A percentile compares a stretch with the other conserved stretches of the same genome.
These are phyloP conservation scores for Poecilia picta DNA, from an alignment of 2,797 vertebrate species.

Conservation along the genomic window DNA sequence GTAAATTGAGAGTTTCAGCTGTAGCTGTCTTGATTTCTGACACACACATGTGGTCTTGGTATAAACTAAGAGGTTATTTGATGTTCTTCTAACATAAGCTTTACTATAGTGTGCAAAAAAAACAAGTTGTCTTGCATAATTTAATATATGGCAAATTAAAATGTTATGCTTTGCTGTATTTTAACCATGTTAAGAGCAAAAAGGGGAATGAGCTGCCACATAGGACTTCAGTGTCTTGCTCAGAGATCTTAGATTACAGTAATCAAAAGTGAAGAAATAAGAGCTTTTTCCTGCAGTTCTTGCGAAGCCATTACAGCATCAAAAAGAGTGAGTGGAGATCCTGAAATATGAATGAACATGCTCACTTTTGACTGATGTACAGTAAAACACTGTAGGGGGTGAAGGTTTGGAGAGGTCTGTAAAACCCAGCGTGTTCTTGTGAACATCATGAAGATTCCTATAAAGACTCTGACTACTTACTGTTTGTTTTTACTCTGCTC, in stretches of 20 bases:
- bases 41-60: neutral
- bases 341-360: constrained; percentile 38
- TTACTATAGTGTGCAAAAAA: neutral
- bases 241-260: neutral
- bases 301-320: neutral
- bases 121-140: neutral
- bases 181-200: neutral
- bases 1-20: neutral
- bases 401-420: neutral
- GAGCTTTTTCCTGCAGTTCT: neutral
- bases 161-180: neutral
- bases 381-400: neutral
- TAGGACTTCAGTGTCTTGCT: neutral
- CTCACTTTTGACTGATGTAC: constrained; percentile 21
- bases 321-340: neutral
- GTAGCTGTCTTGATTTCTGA: neutral
- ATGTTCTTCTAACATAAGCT: neutral
- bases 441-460: constrained; percentile 10
- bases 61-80: neutral
- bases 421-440: constrained; percentile 17
- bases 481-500: constrained; percentile 18
- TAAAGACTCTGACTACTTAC: neutral
- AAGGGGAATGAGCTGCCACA: neutral
- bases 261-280: neutral
- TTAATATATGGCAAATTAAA: neutral